Percentiles rank a stretch among this genome's conserved stretches.
Evolutionary conservation across 2,797 vertebrate species (phyloP).

Genomic region (Eremophila alpestris): DNA sequence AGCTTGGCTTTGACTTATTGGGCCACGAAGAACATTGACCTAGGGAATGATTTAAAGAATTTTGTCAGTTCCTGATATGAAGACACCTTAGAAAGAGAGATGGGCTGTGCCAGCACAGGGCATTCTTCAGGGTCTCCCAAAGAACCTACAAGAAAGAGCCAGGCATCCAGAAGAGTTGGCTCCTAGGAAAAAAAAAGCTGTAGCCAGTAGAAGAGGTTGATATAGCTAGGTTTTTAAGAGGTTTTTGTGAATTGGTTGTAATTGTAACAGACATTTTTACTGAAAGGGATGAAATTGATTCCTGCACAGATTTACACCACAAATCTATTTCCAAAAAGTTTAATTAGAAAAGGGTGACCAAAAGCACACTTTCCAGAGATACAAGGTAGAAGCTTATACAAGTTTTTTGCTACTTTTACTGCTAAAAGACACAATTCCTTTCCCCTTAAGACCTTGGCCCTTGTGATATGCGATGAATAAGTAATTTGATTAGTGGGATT

Average conservation of each 20-base stretch:
- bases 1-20: not conserved
- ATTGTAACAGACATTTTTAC: not conserved
- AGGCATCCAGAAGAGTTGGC: not conserved
- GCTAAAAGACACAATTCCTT: not conserved
- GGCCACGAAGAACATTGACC: not conserved
- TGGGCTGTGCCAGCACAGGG: not conserved
- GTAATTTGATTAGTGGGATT: conserved; percentile 19
- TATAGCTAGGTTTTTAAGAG: not conserved
- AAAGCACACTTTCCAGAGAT: not conserved
- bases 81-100: not conserved
- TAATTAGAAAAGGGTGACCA: not conserved
- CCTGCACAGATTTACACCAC: not conserved
- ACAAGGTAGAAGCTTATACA: not conserved
- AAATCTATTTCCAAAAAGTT: not conserved
- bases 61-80: not conserved
- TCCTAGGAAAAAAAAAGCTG: not conserved
- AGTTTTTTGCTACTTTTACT: not conserved
- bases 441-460: conserved; percentile 1
- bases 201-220: not conserved
- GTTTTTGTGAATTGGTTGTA: not conserved
- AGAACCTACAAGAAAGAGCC: not conserved
- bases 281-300: not conserved
- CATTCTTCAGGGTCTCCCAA: not conserved
- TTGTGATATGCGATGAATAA: conserved; percentile 24
- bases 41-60: not conserved